Evolutionary conservation across 1,140 invertebrate species (phyloP).

Genomic region (Hyposmocoma kahamanoa): DNA sequence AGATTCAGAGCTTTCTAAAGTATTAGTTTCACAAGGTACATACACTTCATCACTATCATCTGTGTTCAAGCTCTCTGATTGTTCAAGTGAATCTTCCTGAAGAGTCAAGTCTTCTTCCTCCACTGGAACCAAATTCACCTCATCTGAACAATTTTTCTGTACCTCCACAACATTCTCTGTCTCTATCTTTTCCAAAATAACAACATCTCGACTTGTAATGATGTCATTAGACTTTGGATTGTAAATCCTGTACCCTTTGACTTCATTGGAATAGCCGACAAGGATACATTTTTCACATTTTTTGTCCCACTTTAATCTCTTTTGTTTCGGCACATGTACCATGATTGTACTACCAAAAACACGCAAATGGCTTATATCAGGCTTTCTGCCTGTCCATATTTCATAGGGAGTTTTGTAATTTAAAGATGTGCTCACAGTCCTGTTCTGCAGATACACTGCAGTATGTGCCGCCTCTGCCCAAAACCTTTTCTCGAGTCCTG

Average conservation of each 20-base stretch:
- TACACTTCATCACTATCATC: too few relatives aligned
- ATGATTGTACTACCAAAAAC: conserved; percentile 14
- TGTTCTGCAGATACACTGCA: conserved; percentile 33
- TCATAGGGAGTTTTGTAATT: conserved; percentile 33
- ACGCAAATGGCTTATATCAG: conserved; percentile 11
- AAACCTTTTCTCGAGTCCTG: conserved; percentile 44
- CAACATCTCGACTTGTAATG: not conserved
- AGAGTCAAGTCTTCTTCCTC: too few relatives aligned
- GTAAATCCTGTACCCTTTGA: conserved; percentile 11
- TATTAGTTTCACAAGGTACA: too few relatives aligned
- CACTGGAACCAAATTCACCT: too few relatives aligned
- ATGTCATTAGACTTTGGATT: not conserved
- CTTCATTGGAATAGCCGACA: conserved; percentile 11
- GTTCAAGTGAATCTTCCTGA: too few relatives aligned
- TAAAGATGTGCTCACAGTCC: conserved; percentile 24
- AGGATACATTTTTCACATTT: conserved; percentile 11
- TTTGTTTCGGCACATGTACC: conserved; percentile 19
- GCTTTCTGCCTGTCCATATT: conserved; percentile 22
- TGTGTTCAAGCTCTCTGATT: too few relatives aligned
- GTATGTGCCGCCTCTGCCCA: conserved; percentile 19
- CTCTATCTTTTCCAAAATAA: not conserved
- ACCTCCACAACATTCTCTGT: too few relatives aligned
- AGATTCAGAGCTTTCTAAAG: too few relatives aligned
- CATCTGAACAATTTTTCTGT: too few relatives aligned
- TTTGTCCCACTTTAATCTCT: conserved; percentile 15